A percentile compares a stretch with the other conserved stretches of the same genome.
Conservation (phyloP, 37 sponge, comb jelly and placozoan species). For the Amphimedon queenslandica region DNA sequence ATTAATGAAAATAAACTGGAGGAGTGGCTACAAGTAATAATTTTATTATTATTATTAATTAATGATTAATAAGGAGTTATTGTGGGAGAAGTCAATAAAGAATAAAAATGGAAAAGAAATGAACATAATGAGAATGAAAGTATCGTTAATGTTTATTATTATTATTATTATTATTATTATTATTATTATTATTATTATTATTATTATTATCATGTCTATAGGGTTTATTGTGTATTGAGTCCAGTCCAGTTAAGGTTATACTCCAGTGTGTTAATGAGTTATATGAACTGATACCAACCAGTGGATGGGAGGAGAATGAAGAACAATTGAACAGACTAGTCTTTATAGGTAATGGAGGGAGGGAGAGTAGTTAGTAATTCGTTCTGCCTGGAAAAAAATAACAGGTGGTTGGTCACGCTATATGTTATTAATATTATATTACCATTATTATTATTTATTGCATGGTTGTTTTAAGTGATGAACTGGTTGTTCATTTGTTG, state of each 20-base stretch:
- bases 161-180: no score
- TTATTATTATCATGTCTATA: constrained; percentile 12
- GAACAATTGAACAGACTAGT: constrained; percentile 58
- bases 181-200: not conserved
- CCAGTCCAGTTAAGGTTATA: constrained; percentile 39
- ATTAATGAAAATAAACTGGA: constrained; percentile 47
- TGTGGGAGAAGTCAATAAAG: constrained; percentile 70
- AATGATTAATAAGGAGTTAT: constrained; percentile 34
- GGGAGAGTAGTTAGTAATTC: no score
- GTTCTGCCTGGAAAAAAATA: no score
- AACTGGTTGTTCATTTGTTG: no score
- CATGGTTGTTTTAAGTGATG: no score
- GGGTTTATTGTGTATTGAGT: constrained; percentile 58
- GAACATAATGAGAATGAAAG: constrained; percentile 75
- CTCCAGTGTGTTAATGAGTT: constrained; percentile 84
- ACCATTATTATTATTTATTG: no score
- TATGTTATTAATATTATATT: no score
- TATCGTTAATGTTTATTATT: no score
- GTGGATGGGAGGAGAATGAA: constrained; percentile 42
- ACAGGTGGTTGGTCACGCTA: no score
- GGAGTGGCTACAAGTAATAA: constrained; percentile 60
- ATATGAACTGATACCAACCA: constrained; percentile 57
- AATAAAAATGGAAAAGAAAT: constrained; percentile 29
- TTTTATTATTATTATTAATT: not conserved
- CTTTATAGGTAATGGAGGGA: constrained; percentile 49